These are phyloP conservation scores for Megaustenia siamemsis DNA, from an alignment of 2,888 invertebrate species.

Conservation along the genomic window DNA sequence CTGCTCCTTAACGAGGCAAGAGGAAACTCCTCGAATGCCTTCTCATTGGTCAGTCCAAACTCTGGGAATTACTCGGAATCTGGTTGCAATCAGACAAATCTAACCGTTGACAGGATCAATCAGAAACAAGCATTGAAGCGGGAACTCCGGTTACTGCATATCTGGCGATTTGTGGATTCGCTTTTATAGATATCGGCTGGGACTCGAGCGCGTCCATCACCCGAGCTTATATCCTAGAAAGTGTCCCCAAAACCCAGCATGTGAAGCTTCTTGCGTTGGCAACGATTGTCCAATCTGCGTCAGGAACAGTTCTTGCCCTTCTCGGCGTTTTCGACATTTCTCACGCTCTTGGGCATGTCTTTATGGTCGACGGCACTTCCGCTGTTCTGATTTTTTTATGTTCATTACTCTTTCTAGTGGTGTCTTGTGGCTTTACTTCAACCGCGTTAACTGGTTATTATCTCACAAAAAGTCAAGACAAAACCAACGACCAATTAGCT, in stretches of 20 bases:
- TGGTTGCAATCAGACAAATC: neutral
- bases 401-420: neutral
- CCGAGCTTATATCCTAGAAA: conserved; percentile 34
- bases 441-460: conserved; percentile 20
- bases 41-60: no score
- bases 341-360: conserved; percentile 13
- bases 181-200: conserved; percentile 29
- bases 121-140: neutral
- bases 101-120: neutral
- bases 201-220: conserved; percentile 18
- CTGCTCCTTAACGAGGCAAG: neutral
- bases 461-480: neutral
- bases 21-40: neutral
- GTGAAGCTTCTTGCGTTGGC: conserved; percentile 12
- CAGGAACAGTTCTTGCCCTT: conserved; percentile 1
- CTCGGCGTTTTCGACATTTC: conserved; percentile 33
- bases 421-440: neutral
- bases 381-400: conserved; percentile 31
- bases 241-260: conserved; percentile 32
- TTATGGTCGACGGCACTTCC: conserved; percentile 29
- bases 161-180: conserved; percentile 28
- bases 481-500: neutral
- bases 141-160: conserved; percentile 4
- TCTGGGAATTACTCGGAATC: no score
- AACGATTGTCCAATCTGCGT: neutral